Conservation (phyloP, 2,888 invertebrate species). For the Seira sanloemensis region DNA sequence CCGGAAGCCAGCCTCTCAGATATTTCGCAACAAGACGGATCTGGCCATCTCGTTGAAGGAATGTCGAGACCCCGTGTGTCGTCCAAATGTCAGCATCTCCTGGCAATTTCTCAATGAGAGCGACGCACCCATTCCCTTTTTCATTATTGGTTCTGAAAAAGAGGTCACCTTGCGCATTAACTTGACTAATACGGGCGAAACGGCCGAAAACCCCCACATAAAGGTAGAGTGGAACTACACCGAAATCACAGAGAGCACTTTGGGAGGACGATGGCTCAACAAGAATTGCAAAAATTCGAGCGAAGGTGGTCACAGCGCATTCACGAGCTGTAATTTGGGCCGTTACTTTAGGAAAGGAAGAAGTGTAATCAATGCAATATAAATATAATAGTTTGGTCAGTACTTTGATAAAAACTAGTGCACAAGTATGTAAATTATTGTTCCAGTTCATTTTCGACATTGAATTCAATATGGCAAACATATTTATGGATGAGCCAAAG, state of each 20-base stretch:
- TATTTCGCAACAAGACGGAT: background rate
- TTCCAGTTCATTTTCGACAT: background rate
- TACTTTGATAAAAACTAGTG: background rate
- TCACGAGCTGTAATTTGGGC: background rate
- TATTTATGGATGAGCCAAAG: background rate
- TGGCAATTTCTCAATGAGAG: conserved; percentile 20
- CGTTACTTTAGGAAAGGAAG: conserved; percentile 7
- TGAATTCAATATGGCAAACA: conserved; percentile 20
- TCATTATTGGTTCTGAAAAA: conserved; percentile 13
- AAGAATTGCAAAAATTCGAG: background rate
- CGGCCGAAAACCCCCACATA: conserved; percentile 14
- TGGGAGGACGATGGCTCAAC: conserved; percentile 17
- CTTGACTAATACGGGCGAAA: conserved; percentile 33
- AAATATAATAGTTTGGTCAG: background rate
- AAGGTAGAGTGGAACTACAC: conserved; percentile 25
- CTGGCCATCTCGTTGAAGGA: conserved; percentile 17
- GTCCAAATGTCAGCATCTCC: conserved; percentile 15
- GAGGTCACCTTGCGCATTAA: conserved; percentile 20
- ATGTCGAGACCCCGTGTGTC: conserved; percentile 11
- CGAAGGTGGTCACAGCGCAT: background rate
- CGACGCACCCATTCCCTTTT: conserved; percentile 1
- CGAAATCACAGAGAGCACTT: background rate
- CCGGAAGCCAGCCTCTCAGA: background rate
- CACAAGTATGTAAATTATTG: background rate
- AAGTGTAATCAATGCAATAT: conserved; percentile 6